Conservation (phyloP, 2,888 invertebrate genomes). For the Iphiclides podalirius region DNA sequence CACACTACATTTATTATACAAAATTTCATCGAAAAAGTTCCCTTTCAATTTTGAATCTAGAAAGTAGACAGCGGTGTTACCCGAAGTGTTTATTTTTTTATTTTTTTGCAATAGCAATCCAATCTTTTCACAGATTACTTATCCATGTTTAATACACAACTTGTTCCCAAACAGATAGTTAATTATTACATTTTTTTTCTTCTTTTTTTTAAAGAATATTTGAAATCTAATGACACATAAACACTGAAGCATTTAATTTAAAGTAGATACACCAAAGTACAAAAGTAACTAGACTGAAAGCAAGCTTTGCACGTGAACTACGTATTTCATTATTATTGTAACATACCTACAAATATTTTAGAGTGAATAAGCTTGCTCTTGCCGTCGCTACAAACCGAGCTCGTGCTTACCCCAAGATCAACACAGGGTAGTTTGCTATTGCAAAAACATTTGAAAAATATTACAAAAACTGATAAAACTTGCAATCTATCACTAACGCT, state of each 20-base stretch:
- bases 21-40: conserved; percentile 33
- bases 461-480: conserved; percentile 5
- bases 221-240: conserved; percentile 33
- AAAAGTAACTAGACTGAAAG: conserved; percentile 38
- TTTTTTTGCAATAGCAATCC: conserved; percentile 30
- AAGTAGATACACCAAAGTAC: conserved; percentile 30
- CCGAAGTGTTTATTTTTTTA: conserved; percentile 14
- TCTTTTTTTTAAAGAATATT: conserved; percentile 13
- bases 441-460: conserved; percentile 19
- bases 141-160: conserved; percentile 38
- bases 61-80: conserved; percentile 29
- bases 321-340: too few species aligned
- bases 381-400: too few species aligned
- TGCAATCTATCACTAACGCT: conserved; percentile 37
- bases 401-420: too few species aligned
- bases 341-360: too few species aligned
- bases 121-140: conserved; percentile 27
- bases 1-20: conserved; percentile 43
- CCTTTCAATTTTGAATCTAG: conserved; percentile 40
- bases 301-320: conserved; percentile 25
- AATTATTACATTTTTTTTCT: conserved; percentile 30
- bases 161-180: conserved; percentile 68
- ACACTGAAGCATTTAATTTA: conserved; percentile 35
- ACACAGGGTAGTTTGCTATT: conserved; percentile 21
- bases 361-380: too few species aligned